These are phyloP conservation scores for Rhagium mordax DNA, from an alignment of 2,888 invertebrate genomes.

Conservation along the genomic window DNA sequence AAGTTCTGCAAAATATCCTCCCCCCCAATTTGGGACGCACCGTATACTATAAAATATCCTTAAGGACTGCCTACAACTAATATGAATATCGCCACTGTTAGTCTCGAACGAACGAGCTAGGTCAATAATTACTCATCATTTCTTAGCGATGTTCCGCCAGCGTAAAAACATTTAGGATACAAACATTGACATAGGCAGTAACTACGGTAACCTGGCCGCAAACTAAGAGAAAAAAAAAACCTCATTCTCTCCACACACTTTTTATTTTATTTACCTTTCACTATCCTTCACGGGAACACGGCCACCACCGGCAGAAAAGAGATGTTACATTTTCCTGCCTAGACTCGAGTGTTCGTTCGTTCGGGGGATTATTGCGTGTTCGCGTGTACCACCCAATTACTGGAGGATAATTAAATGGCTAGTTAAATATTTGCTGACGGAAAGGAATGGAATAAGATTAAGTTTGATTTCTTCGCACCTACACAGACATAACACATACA, in stretches of 20 bases:
- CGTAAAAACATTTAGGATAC: neutral
- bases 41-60: too few species aligned
- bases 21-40: too few species aligned
- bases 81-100: too few species aligned
- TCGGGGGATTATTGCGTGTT: neutral
- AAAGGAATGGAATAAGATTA: neutral
- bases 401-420: neutral
- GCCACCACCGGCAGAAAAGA: neutral
- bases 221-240: neutral
- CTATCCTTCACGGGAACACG: neutral
- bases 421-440: neutral
- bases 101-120: too few species aligned
- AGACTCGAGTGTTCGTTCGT: neutral
- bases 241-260: neutral
- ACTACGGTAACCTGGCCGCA: neutral
- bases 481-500: too few species aligned
- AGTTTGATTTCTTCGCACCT: neutral
- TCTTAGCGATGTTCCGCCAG: neutral
- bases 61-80: too few species aligned
- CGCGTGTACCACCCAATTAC: neutral
- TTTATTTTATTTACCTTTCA: neutral
- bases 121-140: neutral
- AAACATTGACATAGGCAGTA: neutral
- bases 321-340: neutral
- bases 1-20: too few species aligned